Conservation (phyloP, 2,797 vertebrate genomes). For the Galago senegalensis region DNA sequence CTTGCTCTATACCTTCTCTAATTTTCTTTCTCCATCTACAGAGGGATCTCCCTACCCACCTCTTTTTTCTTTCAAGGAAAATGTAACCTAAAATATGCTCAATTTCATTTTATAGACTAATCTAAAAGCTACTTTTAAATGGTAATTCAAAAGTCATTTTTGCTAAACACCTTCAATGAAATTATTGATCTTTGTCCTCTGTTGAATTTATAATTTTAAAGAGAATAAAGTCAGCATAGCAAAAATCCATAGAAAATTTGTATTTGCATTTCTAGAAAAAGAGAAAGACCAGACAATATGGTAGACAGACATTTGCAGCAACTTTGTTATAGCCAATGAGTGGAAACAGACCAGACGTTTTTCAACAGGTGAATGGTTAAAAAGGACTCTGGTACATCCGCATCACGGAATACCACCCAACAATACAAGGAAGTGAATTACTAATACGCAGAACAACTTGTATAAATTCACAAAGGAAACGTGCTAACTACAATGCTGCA, state of each 20-base stretch:
- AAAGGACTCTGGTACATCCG: background rate
- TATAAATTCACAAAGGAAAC: background rate
- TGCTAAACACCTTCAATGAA: conserved; percentile 11
- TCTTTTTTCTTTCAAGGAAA: conserved; percentile 1
- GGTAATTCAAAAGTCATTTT: background rate
- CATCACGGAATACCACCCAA: background rate
- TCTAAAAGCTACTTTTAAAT: conserved; percentile 44
- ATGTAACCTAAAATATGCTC: conserved; percentile 22
- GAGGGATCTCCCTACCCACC: background rate
- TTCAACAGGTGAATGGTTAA: background rate
- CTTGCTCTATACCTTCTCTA: background rate
- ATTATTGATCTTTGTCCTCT: background rate
- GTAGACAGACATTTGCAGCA: background rate
- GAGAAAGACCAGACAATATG: background rate
- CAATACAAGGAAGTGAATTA: background rate
- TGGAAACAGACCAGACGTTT: background rate
- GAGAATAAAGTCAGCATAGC: background rate
- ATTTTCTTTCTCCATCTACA: background rate
- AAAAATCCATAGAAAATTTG: conserved; percentile 20
- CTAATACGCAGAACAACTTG: background rate
- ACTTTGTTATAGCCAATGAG: background rate
- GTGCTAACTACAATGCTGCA: background rate
- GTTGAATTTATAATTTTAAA: conserved; percentile 40
- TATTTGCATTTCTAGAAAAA: background rate
- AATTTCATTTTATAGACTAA: conserved; percentile 45